Conservation (phyloP, 2,113 vertebrate genomes). For the Dendropsophus ebraccatus region DNA sequence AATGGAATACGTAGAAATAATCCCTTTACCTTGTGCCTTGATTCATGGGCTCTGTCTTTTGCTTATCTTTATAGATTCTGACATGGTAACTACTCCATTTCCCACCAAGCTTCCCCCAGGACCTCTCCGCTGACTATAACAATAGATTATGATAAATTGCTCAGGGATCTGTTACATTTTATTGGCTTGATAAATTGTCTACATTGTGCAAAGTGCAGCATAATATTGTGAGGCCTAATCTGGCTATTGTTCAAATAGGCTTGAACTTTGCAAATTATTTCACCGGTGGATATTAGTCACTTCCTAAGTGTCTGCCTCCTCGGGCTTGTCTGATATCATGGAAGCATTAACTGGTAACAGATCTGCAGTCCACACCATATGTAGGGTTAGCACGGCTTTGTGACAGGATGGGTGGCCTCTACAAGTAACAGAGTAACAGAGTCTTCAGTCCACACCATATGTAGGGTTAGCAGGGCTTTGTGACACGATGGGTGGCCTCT, state of each 20-base stretch:
- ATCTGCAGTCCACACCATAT: too few species aligned
- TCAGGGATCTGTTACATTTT: slow-evolving; percentile 19
- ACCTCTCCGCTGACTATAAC: neutral
- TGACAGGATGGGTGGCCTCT: too few species aligned
- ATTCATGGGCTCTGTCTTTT: neutral
- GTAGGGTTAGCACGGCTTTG: too few species aligned
- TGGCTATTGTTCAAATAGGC: neutral
- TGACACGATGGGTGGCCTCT: too few species aligned
- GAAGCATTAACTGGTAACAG: too few species aligned
- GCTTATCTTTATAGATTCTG: slow-evolving; percentile 20
- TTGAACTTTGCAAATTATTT: slow-evolving; percentile 26
- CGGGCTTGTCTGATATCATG: neutral
- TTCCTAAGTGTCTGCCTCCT: neutral
- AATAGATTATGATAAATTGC: slow-evolving; percentile 36
- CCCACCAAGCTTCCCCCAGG: neutral
- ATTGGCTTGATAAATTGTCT: slow-evolving; percentile 17
- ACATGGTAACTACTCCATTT: slow-evolving; percentile 10
- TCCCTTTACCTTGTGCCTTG: neutral
- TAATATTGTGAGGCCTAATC: neutral
- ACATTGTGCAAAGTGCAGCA: neutral
- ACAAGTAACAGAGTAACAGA: too few species aligned
- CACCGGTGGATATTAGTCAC: neutral
- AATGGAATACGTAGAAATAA: neutral
- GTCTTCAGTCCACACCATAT: too few species aligned
- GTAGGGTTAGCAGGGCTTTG: too few species aligned